phyloP scores from a whole-genome alignment of 1,140 invertebrate genomes.

The Heliconius hewitsoni region DNA sequence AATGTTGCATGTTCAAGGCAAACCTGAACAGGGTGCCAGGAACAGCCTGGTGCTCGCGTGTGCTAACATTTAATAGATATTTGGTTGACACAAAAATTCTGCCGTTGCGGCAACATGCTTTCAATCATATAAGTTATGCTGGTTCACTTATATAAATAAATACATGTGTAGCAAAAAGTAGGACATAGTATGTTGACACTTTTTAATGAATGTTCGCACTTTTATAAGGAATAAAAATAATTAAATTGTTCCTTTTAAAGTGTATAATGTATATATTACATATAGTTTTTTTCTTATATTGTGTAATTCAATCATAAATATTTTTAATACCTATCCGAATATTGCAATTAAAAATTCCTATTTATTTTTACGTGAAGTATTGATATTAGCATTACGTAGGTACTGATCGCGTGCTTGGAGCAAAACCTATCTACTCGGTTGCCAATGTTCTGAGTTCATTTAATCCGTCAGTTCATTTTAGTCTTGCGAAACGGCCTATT shows the following conservation, averaged over 20 bases:
- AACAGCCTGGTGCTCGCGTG: slow-evolving; percentile 62
- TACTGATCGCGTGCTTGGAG: slow-evolving; percentile 67
- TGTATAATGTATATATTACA: background rate
- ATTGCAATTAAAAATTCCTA: background rate
- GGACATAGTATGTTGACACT: background rate
- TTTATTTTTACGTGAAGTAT: slow-evolving; percentile 46
- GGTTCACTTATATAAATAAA: background rate
- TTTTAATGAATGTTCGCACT: background rate
- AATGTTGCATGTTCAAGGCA: slow-evolving; percentile 69
- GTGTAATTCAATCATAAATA: background rate
- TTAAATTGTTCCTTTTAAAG: background rate
- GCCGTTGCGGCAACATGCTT: slow-evolving; percentile 23
- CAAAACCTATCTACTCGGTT: slow-evolving; percentile 59
- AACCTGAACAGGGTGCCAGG: slow-evolving; percentile 59
- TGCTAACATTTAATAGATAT: slow-evolving; percentile 43
- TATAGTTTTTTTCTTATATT: background rate
- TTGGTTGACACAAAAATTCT: slow-evolving; percentile 35
- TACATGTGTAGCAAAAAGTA: background rate
- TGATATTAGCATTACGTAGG: slow-evolving; percentile 52
- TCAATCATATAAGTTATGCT: slow-evolving; percentile 17
- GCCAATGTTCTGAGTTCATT: slow-evolving; percentile 57
- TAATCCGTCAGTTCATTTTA: slow-evolving; percentile 58
- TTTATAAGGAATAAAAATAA: background rate
- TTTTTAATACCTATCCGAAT: background rate
- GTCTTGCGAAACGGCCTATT: slow-evolving; percentile 61